Evolutionary conservation across 2,797 vertebrate species (phyloP).

Genomic region (Todus mexicanus): DNA sequence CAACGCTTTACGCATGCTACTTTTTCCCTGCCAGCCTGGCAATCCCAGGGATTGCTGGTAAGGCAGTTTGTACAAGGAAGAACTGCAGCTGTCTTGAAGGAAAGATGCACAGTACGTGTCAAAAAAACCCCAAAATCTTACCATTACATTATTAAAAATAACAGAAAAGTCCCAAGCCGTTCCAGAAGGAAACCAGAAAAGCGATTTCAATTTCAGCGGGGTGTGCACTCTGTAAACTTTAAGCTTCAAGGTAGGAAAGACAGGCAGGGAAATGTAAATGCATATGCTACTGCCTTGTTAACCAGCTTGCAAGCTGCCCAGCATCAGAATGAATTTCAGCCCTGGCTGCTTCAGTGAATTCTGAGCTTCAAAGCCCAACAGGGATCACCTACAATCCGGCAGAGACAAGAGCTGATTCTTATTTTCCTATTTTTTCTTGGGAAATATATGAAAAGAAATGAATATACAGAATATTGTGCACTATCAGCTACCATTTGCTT

Average conservation of each 20-base stretch:
- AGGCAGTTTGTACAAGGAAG: constrained; percentile 7
- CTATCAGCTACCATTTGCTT: neutral
- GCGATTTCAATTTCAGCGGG: neutral
- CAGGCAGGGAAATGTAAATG: neutral
- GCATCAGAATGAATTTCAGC: constrained; percentile 6
- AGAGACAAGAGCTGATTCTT: neutral
- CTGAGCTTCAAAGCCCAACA: neutral
- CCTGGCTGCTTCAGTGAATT: neutral
- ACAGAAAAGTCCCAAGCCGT: constrained; percentile 22
- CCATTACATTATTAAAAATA: constrained; percentile 27
- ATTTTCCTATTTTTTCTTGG: neutral
- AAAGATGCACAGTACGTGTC: neutral
- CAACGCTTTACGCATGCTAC: neutral
- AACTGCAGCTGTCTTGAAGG: constrained; percentile 26
- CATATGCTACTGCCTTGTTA: neutral
- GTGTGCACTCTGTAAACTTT: neutral
- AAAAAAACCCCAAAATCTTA: neutral
- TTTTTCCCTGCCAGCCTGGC: constrained; percentile 46
- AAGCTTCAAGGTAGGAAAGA: neutral
- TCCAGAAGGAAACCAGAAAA: constrained; percentile 40
- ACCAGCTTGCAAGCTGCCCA: neutral
- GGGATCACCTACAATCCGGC: neutral
- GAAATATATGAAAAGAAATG: neutral
- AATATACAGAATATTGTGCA: neutral
- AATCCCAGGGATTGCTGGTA: neutral